Base-by-base conservation (phyloP, 2,797 vertebrate species). In the Melanotaenia pygmaea region DNA sequence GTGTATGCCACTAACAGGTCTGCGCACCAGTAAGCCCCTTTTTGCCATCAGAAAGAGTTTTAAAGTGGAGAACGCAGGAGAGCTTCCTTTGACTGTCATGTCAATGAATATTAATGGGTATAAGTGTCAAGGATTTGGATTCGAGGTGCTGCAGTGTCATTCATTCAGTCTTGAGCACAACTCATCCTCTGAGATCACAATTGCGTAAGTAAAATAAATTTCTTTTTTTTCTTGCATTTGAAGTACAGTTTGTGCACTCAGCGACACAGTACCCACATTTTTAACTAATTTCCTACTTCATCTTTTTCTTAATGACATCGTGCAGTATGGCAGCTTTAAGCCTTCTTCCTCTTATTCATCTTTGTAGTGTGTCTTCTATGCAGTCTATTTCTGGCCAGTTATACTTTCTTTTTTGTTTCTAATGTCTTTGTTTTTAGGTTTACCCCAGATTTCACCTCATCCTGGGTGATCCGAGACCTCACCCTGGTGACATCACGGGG, bases 21-120 rank as follows among this genome's bases (percentile, higher is more conserved):
- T 97, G 70, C 96, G 97, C 90, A 95, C 94, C 91, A 96, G 94
- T 92, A 98, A 97, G 91, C 97, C 98, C 9, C 95, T 97, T 64
- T 95, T 99, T 51, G 97, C 97, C 64, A 96, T 99, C 86, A 96
- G 95, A 24, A 99, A 98, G 92, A 98, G 94, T 89, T 99, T 99
- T 90, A 98, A 97, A 92, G 97, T 99, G 83, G 98, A 99, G 90
- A 99, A 99, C 57, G 94, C 97, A 0, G 98, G 98, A 13, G 96
- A 97, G 88, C 95, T 99, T 86, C 96, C 97, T 14, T 84, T 99
- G 86, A 98, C 95, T 0, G 94, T 99, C 88, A 94, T 95, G 30
- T 97, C 96, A 5, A 96, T 99, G 97, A 98, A 96, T 78, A 97
- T 99, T 81, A 99, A 96, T 82, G 98, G 98, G 1, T 99, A 99